Evolutionary conservation across 2,797 vertebrate species (phyloP).

Genomic region (Neosalanx taihuensis): DNA sequence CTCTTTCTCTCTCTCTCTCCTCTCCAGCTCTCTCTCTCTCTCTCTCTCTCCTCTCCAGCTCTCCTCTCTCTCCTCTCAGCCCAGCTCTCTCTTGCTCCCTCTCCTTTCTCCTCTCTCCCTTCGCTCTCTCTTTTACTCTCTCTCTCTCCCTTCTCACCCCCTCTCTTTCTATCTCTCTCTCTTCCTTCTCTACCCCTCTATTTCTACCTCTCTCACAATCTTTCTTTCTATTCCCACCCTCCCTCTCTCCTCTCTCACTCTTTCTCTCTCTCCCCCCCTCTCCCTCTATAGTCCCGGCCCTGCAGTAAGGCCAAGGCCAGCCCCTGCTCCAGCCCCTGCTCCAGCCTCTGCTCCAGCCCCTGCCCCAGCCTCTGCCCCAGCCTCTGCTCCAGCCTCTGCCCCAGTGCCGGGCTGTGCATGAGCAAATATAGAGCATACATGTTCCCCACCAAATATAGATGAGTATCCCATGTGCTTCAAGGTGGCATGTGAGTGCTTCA

Average conservation of each 20-base stretch:
- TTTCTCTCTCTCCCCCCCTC: not conserved
- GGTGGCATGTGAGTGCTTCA: slow-evolving; percentile 19
- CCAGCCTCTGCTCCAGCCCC: slow-evolving; percentile 9
- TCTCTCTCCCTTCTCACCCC: no score
- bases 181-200: no score
- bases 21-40: no score
- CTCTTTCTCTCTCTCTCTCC: no score
- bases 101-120: no score
- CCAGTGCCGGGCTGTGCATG: slow-evolving; percentile 34
- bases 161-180: no score
- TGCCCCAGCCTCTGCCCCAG: not conserved
- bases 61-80: no score
- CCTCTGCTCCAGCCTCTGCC: slow-evolving; percentile 4
- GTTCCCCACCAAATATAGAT: slow-evolving; percentile 55
- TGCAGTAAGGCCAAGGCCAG: slow-evolving; percentile 8
- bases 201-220: no score
- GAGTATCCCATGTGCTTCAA: slow-evolving; percentile 3
- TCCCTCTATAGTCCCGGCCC: not conserved
- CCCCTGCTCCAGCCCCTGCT: slow-evolving; percentile 15
- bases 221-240: no score
- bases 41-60: not conserved
- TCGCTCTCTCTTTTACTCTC: no score
- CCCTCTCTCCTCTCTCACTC: not conserved
- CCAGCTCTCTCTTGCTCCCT: no score
- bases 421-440: slow-evolving; percentile 50